These are phyloP conservation scores for Colossoma macropomum DNA, from an alignment of 2,113 vertebrate species.

Conservation along the genomic window DNA sequence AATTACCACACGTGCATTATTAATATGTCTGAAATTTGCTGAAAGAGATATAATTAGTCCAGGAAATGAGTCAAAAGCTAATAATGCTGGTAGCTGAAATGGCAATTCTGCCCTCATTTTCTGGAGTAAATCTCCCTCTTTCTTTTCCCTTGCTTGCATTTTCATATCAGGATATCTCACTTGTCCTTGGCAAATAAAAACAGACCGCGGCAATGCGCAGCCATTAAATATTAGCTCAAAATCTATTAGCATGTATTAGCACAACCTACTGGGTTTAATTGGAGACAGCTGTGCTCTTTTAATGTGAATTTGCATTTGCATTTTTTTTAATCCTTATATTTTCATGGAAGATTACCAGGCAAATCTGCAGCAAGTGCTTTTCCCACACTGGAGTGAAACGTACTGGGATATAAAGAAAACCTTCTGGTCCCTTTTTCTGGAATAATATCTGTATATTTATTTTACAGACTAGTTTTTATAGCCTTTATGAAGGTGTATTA, in stretches of 20 bases:
- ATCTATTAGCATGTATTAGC: constrained; percentile 79
- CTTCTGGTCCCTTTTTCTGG: too few relatives aligned
- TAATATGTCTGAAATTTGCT: constrained; percentile 77
- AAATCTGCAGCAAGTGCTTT: neutral
- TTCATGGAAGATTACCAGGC: constrained; percentile 22
- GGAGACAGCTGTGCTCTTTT: constrained; percentile 43
- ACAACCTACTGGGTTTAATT: constrained; percentile 45
- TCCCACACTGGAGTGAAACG: neutral
- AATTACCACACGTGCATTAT: constrained; percentile 80
- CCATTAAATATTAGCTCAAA: constrained; percentile 80
- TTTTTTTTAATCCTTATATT: constrained; percentile 5
- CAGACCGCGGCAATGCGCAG: constrained; percentile 69
- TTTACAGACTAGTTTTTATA: too few relatives aligned
- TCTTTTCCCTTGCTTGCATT: neutral
- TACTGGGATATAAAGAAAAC: neutral
- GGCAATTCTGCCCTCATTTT: constrained; percentile 70
- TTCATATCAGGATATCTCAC: neutral
- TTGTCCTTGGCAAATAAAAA: constrained; percentile 32
- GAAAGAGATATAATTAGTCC: constrained; percentile 76
- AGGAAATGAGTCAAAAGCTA: constrained; percentile 78
- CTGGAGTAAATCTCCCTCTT: constrained; percentile 26
- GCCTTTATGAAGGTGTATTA: too few relatives aligned
- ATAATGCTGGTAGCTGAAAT: constrained; percentile 75
- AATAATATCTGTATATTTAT: too few relatives aligned
- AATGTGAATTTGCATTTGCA: constrained; percentile 29